These are phyloP conservation scores for Planiliza haematocheilus DNA, from an alignment of 2,113 vertebrate species.

Conservation along the genomic window DNA sequence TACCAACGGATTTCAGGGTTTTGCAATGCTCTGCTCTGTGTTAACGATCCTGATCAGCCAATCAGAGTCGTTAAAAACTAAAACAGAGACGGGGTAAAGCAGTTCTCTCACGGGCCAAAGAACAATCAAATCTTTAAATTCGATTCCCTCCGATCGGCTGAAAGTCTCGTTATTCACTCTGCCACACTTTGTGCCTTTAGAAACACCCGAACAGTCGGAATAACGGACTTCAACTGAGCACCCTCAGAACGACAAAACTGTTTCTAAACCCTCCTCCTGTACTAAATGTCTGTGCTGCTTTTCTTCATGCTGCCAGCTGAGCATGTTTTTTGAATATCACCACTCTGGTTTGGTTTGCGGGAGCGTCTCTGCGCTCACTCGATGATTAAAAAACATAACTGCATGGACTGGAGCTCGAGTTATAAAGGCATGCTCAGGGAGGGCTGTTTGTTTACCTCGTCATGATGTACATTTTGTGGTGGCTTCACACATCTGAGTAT, in stretches of 20 bases:
- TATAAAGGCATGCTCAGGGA: slow-evolving; percentile 62
- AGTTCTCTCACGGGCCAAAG: too few species aligned
- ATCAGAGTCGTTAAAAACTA: slow-evolving; percentile 32
- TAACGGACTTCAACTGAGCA: not conserved
- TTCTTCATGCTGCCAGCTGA: slow-evolving; percentile 22
- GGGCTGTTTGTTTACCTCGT: slow-evolving; percentile 39
- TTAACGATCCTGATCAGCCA: slow-evolving; percentile 29
- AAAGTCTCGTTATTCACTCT: slow-evolving; percentile 1
- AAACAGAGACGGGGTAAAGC: not conserved
- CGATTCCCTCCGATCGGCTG: not conserved
- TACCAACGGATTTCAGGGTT: too few species aligned
- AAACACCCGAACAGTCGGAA: slow-evolving; percentile 2
- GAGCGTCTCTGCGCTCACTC: too few species aligned
- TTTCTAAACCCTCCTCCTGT: not conserved
- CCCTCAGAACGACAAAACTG: not conserved
- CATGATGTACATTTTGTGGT: slow-evolving; percentile 20
- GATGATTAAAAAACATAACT: too few species aligned
- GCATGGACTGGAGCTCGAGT: slow-evolving; percentile 62
- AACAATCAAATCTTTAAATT: too few species aligned
- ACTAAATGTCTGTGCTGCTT: slow-evolving; percentile 18
- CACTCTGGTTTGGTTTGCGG: too few species aligned
- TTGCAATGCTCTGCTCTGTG: not conserved
- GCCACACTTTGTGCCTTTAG: slow-evolving; percentile 52
- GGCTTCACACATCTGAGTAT: slow-evolving; percentile 31
- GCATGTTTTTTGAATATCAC: slow-evolving; percentile 34